Evolutionary conservation across 2,113 vertebrate genomes (phyloP).

Genomic region (Nannobrachium achirus): DNA sequence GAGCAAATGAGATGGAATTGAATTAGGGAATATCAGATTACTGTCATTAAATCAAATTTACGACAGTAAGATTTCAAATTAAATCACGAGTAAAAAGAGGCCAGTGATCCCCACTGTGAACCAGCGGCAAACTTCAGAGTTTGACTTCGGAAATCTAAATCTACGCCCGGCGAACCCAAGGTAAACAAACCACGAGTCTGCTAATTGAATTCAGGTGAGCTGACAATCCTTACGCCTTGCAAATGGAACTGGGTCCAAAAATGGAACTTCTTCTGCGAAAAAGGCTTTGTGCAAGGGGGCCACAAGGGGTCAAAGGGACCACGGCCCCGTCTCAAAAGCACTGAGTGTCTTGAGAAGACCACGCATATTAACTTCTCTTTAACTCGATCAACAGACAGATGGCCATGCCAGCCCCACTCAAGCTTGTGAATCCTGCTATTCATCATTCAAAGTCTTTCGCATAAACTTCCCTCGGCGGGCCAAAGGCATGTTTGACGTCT

Average conservation of each 20-base stretch:
- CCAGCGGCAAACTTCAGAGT: conserved; percentile 40
- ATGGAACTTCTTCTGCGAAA: conserved; percentile 15
- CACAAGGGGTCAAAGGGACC: conserved; percentile 2
- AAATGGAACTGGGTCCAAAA: conserved; percentile 2
- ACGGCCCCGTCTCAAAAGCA: conserved; percentile 5
- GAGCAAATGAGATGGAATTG: conserved; percentile 73
- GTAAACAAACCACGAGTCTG: conserved; percentile 54
- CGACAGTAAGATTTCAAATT: conserved; percentile 69
- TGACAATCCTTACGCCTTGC: conserved; percentile 9
- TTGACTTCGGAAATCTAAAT: conserved; percentile 38
- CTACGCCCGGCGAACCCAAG: conserved; percentile 33
- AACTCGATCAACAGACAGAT: conserved; percentile 40
- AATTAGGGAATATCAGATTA: conserved; percentile 79
- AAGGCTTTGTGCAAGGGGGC: conserved; percentile 4
- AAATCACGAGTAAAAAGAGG: conserved; percentile 64
- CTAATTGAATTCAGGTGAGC: conserved; percentile 67
- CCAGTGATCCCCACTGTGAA: conserved; percentile 51
- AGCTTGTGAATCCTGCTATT: conserved; percentile 46
- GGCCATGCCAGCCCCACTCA: conserved; percentile 13
- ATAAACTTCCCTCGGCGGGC: conserved; percentile 29
- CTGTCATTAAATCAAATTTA: conserved; percentile 73
- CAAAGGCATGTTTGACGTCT: conserved; percentile 48
- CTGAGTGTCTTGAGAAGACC: conserved; percentile 10
- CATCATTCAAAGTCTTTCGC: conserved; percentile 26
- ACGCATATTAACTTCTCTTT: conserved; percentile 16